These are phyloP conservation scores for Labia minor DNA, from an alignment of 2,888 invertebrate species.

Conservation along the genomic window DNA sequence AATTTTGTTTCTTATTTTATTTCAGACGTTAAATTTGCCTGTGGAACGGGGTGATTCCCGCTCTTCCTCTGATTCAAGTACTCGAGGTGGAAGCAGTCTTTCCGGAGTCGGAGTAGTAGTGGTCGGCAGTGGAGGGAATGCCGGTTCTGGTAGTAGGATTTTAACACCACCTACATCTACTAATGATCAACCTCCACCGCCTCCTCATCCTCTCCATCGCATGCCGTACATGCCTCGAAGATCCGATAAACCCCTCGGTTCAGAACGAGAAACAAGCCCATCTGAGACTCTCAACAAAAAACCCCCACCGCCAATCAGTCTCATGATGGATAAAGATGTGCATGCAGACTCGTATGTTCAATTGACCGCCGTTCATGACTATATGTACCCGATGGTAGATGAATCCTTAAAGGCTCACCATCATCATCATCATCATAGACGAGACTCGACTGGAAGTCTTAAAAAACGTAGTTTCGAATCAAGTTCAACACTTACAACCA, in stretches of 20 bases:
- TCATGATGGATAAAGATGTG: background rate
- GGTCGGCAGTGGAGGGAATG: constrained; percentile 24
- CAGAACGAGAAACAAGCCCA: constrained; percentile 28
- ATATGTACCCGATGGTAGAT: constrained; percentile 69
- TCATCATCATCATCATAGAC: constrained; percentile 35
- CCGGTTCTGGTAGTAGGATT: constrained; percentile 26
- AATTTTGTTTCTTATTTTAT: constrained; percentile 27
- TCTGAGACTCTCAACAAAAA: constrained; percentile 30
- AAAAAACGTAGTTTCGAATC: constrained; percentile 53
- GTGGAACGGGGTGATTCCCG: constrained; percentile 68
- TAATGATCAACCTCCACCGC: constrained; percentile 28
- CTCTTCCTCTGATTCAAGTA: constrained; percentile 59
- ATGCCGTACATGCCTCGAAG: constrained; percentile 49
- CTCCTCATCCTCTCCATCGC: constrained; percentile 40
- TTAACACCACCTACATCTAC: constrained; percentile 28
- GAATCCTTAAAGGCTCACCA: constrained; percentile 39
- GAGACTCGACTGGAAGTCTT: constrained; percentile 47
- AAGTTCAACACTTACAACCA: constrained; percentile 34
- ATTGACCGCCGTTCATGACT: constrained; percentile 72
- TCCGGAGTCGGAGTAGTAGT: background rate
- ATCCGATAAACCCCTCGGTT: constrained; percentile 35
- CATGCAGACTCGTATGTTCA: constrained; percentile 59
- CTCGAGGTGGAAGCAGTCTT: constrained; percentile 33
- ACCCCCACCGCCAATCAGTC: constrained; percentile 31
- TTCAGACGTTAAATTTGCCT: constrained; percentile 76